These are phyloP conservation scores for Rhyzopertha dominica DNA, from an alignment of 1,140 invertebrate genomes.

Conservation along the genomic window DNA sequence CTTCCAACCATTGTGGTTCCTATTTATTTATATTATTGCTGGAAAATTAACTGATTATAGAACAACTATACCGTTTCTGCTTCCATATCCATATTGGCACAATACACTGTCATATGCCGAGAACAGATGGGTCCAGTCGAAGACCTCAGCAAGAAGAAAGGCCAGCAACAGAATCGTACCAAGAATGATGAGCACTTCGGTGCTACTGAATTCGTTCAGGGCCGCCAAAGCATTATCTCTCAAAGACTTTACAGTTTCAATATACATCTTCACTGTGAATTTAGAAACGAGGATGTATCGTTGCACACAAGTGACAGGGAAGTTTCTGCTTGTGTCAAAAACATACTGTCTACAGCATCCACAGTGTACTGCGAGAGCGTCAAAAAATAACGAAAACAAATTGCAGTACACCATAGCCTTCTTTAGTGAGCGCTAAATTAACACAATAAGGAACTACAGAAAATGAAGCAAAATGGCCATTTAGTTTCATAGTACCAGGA, in stretches of 20 bases:
- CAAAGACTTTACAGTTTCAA: background rate
- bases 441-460: too few species aligned
- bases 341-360: background rate
- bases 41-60: too few species aligned
- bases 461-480: too few species aligned
- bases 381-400: slow-evolving; percentile 1
- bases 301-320: background rate
- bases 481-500: too few species aligned
- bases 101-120: too few species aligned
- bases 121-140: background rate
- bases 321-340: background rate
- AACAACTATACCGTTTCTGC: too few species aligned
- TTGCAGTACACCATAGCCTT: too few species aligned
- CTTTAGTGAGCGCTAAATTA: too few species aligned
- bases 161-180: background rate
- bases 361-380: background rate
- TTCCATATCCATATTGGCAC: too few species aligned
- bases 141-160: background rate
- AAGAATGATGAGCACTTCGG: background rate
- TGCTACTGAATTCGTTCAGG: background rate
- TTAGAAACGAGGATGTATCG: background rate
- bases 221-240: background rate
- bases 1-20: too few species aligned
- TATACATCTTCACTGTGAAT: background rate
- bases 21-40: too few species aligned